A percentile compares a stretch with the other conserved stretches of the same genome.
These are phyloP conservation scores for Chrysolina oricalcia DNA, from an alignment of 2,888 invertebrate genomes.

Conservation along the genomic window DNA sequence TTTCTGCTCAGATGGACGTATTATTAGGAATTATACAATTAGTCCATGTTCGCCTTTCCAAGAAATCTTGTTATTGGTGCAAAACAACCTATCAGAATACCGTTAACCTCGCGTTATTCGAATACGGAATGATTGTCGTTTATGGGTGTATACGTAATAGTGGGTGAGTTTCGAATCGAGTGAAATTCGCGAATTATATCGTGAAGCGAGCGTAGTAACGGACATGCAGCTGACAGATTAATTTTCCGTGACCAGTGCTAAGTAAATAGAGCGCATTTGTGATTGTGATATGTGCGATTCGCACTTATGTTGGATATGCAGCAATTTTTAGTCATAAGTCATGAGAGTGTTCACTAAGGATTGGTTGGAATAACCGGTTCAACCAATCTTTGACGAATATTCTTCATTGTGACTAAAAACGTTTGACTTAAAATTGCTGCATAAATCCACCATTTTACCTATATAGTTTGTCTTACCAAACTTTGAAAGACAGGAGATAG, in stretches of 20 bases:
- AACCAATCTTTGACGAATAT: no score
- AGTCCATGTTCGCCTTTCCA: neutral
- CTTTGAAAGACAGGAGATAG: no score
- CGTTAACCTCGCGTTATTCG: constrained; percentile 19
- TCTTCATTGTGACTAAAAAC: no score
- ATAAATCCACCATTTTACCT: no score
- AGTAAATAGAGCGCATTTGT: constrained; percentile 11
- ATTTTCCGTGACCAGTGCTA: constrained; percentile 31
- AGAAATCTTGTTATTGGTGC: neutral
- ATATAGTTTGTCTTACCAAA: no score
- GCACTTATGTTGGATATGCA: no score
- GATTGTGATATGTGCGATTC: neutral
- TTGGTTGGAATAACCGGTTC: no score
- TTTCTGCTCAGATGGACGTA: neutral
- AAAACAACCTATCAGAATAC: constrained; percentile 8
- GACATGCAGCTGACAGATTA: constrained; percentile 42
- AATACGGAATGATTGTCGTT: neutral
- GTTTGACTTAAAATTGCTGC: no score
- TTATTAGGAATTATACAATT: neutral
- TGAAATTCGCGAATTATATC: constrained; percentile 33
- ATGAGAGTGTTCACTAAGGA: no score
- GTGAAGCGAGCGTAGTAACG: constrained; percentile 41
- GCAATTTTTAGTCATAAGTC: no score
- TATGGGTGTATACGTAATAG: constrained; percentile 18
- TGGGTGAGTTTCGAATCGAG: constrained; percentile 10